Conservation (phyloP, 2,888 invertebrate species). For the Strigamia transsilvanica region DNA sequence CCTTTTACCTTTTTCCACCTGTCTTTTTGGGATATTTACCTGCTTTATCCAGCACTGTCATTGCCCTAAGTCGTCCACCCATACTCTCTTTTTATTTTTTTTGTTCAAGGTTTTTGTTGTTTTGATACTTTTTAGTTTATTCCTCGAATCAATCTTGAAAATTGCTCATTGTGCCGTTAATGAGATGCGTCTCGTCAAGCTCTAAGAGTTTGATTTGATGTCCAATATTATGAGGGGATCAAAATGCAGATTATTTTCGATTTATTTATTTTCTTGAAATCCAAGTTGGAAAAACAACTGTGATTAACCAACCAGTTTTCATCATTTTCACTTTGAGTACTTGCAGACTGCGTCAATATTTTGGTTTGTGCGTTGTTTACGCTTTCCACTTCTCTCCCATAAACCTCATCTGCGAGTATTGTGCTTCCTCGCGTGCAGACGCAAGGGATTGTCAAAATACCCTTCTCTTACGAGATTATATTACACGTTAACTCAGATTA, state of each 20-base stretch:
- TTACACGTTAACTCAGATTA: neutral
- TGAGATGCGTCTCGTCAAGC: neutral
- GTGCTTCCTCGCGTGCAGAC: neutral
- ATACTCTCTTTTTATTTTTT: neutral
- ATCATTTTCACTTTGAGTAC: neutral
- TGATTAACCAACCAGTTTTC: neutral
- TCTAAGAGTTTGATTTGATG: neutral
- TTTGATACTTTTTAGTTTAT: neutral
- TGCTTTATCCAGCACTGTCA: constrained; percentile 19
- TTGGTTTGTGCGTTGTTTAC: neutral
- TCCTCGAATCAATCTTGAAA: constrained; percentile 17
- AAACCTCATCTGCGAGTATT: neutral
- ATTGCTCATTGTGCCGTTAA: constrained; percentile 18
- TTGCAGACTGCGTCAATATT: neutral
- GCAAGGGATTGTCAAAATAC: neutral
- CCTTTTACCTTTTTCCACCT: neutral
- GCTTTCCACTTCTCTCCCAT: neutral
- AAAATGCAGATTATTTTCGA: neutral
- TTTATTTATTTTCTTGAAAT: neutral
- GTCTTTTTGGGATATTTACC: neutral
- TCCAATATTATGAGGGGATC: neutral
- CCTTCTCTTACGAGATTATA: neutral
- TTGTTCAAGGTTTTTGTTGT: too few relatives aligned
- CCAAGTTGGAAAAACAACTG: neutral
- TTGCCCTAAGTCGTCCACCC: constrained; percentile 26